Conservation (phyloP, 2,797 vertebrate genomes). For the Chrosomus eos region DNA sequence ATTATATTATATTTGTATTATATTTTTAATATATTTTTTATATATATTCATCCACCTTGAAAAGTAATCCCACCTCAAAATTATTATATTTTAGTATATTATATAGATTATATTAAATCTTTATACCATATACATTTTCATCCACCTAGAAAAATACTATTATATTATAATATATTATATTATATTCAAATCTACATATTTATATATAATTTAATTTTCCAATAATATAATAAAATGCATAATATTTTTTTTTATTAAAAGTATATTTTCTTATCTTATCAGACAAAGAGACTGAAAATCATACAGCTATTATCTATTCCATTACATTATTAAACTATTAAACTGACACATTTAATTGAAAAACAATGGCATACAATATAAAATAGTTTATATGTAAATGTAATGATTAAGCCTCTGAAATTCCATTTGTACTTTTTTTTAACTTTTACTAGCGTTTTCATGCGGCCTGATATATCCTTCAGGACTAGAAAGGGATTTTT, state of each 20-base stretch:
- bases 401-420: too few species aligned
- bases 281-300: neutral
- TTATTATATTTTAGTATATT: too few species aligned
- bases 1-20: neutral
- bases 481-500: neutral
- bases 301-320: neutral
- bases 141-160: neutral
- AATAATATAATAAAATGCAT: neutral
- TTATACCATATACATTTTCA: neutral
- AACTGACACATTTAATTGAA: too few species aligned
- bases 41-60: neutral
- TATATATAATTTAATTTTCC: neutral
- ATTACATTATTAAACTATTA: neutral
- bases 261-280: neutral
- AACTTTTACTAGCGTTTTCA: too few species aligned
- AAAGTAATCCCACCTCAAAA: too few species aligned
- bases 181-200: neutral
- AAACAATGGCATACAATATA: neutral
- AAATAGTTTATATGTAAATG: neutral
- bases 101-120: neutral
- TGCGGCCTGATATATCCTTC: neutral
- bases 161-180: neutral
- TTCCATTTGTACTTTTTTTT: too few species aligned
- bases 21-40: neutral
- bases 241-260: neutral